Base-by-base conservation (phyloP, 2,113 vertebrate species). In the Hippocampus barbouri region DNA sequence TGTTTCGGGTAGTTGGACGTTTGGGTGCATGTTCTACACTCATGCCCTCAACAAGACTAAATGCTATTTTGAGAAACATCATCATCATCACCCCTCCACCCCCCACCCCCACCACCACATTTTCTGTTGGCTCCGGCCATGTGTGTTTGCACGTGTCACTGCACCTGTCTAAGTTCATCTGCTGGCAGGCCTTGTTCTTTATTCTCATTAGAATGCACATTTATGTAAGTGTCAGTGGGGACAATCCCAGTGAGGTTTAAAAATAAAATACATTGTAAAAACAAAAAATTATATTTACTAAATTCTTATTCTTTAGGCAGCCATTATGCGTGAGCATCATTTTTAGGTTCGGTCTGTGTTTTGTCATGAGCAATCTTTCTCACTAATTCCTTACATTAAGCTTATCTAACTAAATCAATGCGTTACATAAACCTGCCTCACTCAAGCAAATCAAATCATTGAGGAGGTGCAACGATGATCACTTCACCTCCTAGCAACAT, bases 51-150 rank as follows among this genome's bases (percentile, higher is more conserved):
- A 70, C 71, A 66, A 78, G 78, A 62, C 67, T 68, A 51, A 74
- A 66, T 62, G 73, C 85, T 93, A 90, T 91, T 91, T 91, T 79
- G 82, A 83, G 92, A 76, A 85, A 84, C 83, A 76, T 66, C 64
- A 70, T 79, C 65, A 68, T 78, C 69, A 82, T 4, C 45, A 14
- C 45, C 15, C 12, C 41, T 1, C 11, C 1, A 9, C 0, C 10
- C 76, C 73, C 85, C 73, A 61, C 8, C 9, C 3, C 10, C 76
- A 72, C 85, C 74, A 63, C 81, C 78, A 76, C 5, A 38, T 38
- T 38, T 81, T 60, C 77, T 77, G 74, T 81, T 83, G 79, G 84
- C 76, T 78, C 78, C 78, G 66, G 65, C 70, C 71, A 40, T 76
- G 54, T 70, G 70, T 61, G 71, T 75, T 66, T 74, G 73, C 43